phyloP scores from a whole-genome alignment of 2,888 invertebrate species.

The Coenonympha arcania region DNA sequence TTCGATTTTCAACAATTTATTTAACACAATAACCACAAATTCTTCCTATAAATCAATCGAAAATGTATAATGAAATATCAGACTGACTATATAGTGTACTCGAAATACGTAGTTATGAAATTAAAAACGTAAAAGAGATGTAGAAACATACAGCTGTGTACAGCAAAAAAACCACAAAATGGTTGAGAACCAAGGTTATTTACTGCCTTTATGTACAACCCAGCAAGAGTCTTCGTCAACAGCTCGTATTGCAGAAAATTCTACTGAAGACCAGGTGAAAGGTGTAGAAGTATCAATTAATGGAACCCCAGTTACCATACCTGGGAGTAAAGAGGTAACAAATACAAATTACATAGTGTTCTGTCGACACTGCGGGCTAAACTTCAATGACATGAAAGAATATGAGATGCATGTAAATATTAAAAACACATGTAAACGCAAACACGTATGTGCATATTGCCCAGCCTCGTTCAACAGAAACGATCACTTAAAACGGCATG shows the following conservation, averaged over 20 bases:
- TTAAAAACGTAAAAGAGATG: background rate
- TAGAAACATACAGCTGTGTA: too few relatives aligned
- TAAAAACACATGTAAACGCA: conserved; percentile 38
- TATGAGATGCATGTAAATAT: conserved; percentile 43
- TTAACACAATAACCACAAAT: too few relatives aligned
- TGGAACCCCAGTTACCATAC: too few relatives aligned
- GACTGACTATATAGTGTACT: background rate
- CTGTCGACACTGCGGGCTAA: conserved; percentile 39
- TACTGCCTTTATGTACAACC: background rate
- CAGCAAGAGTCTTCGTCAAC: too few relatives aligned
- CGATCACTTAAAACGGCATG: conserved; percentile 48
- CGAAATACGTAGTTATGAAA: background rate
- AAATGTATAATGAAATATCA: background rate
- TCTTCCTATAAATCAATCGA: background rate
- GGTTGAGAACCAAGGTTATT: background rate
- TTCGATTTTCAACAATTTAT: too few relatives aligned
- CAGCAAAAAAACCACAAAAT: background rate
- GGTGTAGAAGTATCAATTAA: too few relatives aligned
- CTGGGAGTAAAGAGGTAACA: too few relatives aligned
- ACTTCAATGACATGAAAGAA: conserved; percentile 35
- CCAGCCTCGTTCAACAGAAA: conserved; percentile 38
- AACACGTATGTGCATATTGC: conserved; percentile 37
- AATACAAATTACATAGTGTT: conserved; percentile 1
- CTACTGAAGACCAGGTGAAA: too few relatives aligned
- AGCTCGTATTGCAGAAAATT: too few relatives aligned